Base-by-base conservation (phyloP, 2,797 vertebrate species). In the Brotogeris chrysoptera region DNA sequence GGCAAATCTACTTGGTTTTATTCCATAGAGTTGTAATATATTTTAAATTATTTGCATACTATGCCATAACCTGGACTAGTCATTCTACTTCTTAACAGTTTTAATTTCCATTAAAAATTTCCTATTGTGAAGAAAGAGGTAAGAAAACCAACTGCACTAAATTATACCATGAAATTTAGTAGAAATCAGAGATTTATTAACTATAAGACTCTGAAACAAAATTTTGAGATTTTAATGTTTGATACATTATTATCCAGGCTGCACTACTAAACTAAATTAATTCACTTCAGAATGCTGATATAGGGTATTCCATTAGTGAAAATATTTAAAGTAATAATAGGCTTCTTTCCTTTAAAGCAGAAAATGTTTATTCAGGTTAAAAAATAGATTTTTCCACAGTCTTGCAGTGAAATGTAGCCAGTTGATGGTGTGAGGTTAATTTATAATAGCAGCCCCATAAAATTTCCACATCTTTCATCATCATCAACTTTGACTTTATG, bases 251-350 rank as follows among this genome's bases (percentile, higher is more conserved):
- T 92, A 55, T 88, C 27, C 43, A 63, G 50, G 32, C n/a, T 88
- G 57, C 25, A 74, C 18, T 50, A 50, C 36, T 81, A 80, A 78
- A 53, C 25, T 63, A 80, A 92, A 73, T 41, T 68, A 88, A 85
- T 88, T 92, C 30, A 88, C 21, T 18, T 88, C 70, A 76, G 64
- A 86, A 80, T 57, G 60, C 19, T 90, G 83, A 64, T 94, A 76
- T 21, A 5, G 16, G 36, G 10, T 73, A 82, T 87, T 89, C n/a
- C 0, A 2, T 78, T 49, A 70, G 32, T 34, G 12, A 72, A 95
- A 91, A 90, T 91, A 87, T 80, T 97, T 86, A 65, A 87, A 87
- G 47, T 85, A 94, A 92, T 69, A 83, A 64, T 55, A 76, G 13
- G 7, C 9, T 4, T 85, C 28, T 78, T 86, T 82, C 38, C 19